Percentiles rank a stretch among this genome's conserved stretches.
Conservation (phyloP, 2,888 invertebrate species). For the Sabellastarte sp. region DNA sequence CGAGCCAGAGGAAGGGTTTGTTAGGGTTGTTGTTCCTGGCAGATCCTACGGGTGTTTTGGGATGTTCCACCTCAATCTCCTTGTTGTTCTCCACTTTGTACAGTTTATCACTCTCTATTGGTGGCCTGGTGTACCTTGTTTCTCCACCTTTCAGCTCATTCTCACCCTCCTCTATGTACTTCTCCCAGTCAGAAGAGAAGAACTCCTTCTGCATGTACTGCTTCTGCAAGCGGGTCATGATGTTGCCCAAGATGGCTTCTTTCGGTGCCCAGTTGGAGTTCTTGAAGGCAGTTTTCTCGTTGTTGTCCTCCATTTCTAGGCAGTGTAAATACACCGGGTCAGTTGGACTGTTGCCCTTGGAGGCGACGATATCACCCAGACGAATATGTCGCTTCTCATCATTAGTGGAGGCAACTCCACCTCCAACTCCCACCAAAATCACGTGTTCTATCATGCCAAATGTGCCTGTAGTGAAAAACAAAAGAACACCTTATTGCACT, state of each 20-base stretch:
- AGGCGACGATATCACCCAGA: constrained; percentile 65
- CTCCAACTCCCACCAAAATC: constrained; percentile 92
- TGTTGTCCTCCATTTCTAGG: background rate
- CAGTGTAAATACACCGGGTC: constrained; percentile 70
- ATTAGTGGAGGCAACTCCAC: constrained; percentile 96
- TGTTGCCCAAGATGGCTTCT: background rate
- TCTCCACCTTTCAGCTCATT: no score
- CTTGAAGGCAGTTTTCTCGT: background rate
- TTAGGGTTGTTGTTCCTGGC: no score
- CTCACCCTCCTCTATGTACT: constrained; percentile 68
- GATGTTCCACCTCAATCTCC: background rate
- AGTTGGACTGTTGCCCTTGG: constrained; percentile 37
- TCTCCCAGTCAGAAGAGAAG: no score
- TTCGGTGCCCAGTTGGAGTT: background rate
- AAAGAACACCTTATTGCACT: no score
- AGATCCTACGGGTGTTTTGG: background rate
- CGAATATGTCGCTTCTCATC: constrained; percentile 79
- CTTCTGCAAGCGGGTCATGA: background rate
- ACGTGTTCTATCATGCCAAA: constrained; percentile 93
- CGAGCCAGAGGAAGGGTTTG: constrained; percentile 44
- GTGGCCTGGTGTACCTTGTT: constrained; percentile 45
- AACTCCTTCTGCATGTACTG: no score
- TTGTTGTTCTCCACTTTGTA: constrained; percentile 11
- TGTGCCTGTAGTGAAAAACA: constrained; percentile 67
- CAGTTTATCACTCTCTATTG: constrained; percentile 36